A percentile compares a stretch with the other conserved stretches of the same genome.
Conservation (phyloP, 2,888 invertebrate species). For the Polylopha cassiicola region DNA sequence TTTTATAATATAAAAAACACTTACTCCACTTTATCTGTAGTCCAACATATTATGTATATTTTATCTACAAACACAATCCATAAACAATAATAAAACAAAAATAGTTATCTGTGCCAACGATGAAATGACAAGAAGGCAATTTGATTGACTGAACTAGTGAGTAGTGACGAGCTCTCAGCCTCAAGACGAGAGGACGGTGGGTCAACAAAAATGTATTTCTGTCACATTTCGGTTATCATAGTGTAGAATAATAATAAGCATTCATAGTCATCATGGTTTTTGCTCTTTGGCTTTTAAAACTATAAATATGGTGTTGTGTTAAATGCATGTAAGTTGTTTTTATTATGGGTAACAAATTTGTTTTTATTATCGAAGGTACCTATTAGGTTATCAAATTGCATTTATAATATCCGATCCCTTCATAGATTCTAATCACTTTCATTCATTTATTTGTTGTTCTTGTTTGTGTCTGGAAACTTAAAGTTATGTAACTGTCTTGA, state of each 20-base stretch:
- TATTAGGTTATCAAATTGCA: constrained; percentile 5
- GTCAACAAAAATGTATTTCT: constrained; percentile 56
- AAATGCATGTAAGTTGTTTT: constrained; percentile 57
- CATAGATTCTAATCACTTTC: too few species aligned
- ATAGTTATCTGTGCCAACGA: too few species aligned
- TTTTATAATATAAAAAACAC: too few species aligned
- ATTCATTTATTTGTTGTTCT: constrained; percentile 20
- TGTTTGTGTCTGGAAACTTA: constrained; percentile 9
- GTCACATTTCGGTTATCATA: constrained; percentile 43
- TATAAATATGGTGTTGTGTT: constrained; percentile 48
- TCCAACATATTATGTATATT: too few species aligned
- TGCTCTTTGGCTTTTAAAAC: constrained; percentile 54
- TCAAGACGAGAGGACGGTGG: constrained; percentile 51
- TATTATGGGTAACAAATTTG: constrained; percentile 21
- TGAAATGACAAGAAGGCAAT: too few species aligned
- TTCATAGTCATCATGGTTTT: constrained; percentile 55
- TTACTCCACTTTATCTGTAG: too few species aligned
- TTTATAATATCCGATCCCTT: too few species aligned
- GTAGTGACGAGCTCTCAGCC: neutral
- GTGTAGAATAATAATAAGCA: too few species aligned
- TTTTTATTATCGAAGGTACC: constrained; percentile 2
- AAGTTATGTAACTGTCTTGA: constrained; percentile 20
- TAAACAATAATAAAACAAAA: too few species aligned
- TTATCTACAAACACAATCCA: too few species aligned
- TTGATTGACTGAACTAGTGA: neutral